Base-by-base conservation (phyloP, 35 echinoderm and acorn worm genomes). In the Heliocidaris tuberculata region DNA sequence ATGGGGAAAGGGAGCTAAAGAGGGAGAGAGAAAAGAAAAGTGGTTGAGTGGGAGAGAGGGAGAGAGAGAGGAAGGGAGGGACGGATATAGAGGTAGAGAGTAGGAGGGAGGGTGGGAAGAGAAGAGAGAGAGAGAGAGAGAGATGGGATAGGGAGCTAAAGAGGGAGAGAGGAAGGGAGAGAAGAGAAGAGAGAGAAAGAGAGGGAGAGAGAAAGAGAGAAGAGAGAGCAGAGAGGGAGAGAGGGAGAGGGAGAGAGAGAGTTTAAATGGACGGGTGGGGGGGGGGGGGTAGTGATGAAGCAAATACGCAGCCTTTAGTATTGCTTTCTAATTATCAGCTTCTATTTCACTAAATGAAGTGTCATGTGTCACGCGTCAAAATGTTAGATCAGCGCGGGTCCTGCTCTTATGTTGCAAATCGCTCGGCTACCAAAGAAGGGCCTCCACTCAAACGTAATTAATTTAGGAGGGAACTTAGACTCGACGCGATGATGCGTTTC, bases 281-380 rank as follows among this genome's bases (percentile, higher is more conserved):
- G 65, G 27, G 65, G 27, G 65, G 19, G 2, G 65, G 21, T 29
- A 78, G 6, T 6, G 65, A 78, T 19, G 65, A 78, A 27, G 27
- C 21, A 78, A 78, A 78, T 78, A 78, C 65, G 65, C 27, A 21
- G 65, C 27, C 65, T 9, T 27, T 78, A 24, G 65, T 78, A 78
- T 78, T 78, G 65, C 65, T 78, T 78, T 78, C 65, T 78, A 78
- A 78, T 78, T 78, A 78, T 78, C 65, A n/a, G 65, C 65, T 78
- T 27, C 65, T n/a, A 78, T 78, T 78, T n/a, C 65, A 78, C 21
- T n/a, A 78, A 78, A 78, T 78, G 65, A 78, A 78, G 65, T 78
- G 65, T 78, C 65, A 9, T n/a, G 27, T 78, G 65, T 78, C 65
- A 78, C 15, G 21, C 27, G 65, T n/a, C 65, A n/a, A 78, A 78